Percentiles rank a stretch among this genome's conserved stretches.
These are phyloP conservation scores for Laticauda colubrina DNA, from an alignment of 2,113 vertebrate species.

Conservation along the genomic window DNA sequence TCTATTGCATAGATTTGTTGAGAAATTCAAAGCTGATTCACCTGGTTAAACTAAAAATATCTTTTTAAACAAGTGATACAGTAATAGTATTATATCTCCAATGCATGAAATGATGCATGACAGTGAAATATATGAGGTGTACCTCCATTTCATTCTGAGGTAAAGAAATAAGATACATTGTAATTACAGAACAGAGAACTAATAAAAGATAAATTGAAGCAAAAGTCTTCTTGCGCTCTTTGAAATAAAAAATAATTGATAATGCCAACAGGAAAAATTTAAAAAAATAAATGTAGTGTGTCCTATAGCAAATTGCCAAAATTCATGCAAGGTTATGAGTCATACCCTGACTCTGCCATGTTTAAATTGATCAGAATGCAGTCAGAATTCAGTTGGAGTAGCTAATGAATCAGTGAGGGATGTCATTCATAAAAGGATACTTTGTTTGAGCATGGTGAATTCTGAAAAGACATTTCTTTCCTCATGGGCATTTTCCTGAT, in stretches of 20 bases:
- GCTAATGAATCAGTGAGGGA: neutral
- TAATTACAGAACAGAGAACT: neutral
- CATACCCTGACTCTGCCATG: neutral
- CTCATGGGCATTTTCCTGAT: neutral
- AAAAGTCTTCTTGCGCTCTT: neutral
- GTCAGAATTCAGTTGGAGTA: neutral
- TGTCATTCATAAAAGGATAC: neutral
- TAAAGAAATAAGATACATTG: neutral
- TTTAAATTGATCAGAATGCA: neutral
- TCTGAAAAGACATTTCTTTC: neutral
- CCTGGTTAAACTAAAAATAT: constrained; percentile 31
- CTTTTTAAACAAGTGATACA: constrained; percentile 1
- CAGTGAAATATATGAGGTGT: neutral
- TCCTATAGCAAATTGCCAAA: neutral
- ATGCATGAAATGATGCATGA: neutral
- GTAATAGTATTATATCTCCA: neutral
- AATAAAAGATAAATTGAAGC: neutral
- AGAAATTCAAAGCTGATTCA: constrained; percentile 18
- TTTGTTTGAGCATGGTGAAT: neutral
- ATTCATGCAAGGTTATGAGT: neutral
- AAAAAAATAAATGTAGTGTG: neutral
- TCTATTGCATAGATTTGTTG: constrained; percentile 16
- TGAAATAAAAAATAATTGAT: neutral
- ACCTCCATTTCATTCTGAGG: constrained; percentile 1
- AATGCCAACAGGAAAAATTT: neutral